These are phyloP conservation scores for Cynodonichthys magdalenae DNA, from an alignment of 2,797 vertebrate species.

Conservation along the genomic window DNA sequence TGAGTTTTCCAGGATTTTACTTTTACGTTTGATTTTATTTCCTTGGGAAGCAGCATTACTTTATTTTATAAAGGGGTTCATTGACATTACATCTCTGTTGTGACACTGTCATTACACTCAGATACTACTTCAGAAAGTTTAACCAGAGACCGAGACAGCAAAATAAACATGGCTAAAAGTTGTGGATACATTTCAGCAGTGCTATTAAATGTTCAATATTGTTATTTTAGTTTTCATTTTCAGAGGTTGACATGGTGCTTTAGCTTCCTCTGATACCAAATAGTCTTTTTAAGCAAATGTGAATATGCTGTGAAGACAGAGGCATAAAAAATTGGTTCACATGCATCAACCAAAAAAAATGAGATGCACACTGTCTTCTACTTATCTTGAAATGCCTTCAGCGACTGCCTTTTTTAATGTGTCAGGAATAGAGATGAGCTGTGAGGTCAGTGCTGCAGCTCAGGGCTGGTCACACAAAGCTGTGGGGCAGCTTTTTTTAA, in stretches of 20 bases:
- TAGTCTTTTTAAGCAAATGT: constrained; percentile 22
- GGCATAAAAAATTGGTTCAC: neutral
- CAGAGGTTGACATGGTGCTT: too few relatives aligned
- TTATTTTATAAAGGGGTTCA: too few relatives aligned
- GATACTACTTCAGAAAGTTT: too few relatives aligned
- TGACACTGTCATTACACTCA: too few relatives aligned
- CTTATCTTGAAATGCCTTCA: constrained; percentile 34
- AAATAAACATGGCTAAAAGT: too few relatives aligned
- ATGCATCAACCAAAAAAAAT: neutral
- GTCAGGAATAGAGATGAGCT: constrained; percentile 21
- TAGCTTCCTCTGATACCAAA: neutral
- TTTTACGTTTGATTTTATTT: neutral
- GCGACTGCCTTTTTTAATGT: constrained; percentile 46
- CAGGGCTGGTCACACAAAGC: constrained; percentile 24
- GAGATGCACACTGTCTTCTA: constrained; percentile 1
- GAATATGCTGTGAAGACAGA: neutral
- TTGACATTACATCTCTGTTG: too few relatives aligned
- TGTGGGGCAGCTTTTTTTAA: constrained; percentile 7
- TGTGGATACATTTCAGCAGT: too few relatives aligned
- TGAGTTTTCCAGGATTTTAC: neutral
- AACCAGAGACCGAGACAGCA: too few relatives aligned
- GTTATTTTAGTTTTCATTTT: too few relatives aligned
- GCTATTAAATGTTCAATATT: too few relatives aligned
- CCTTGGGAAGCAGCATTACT: neutral
- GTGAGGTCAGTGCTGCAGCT: constrained; percentile 28